Base-by-base conservation (phyloP, 2,113 vertebrate species). In the Mesembrinibis cayennensis region DNA sequence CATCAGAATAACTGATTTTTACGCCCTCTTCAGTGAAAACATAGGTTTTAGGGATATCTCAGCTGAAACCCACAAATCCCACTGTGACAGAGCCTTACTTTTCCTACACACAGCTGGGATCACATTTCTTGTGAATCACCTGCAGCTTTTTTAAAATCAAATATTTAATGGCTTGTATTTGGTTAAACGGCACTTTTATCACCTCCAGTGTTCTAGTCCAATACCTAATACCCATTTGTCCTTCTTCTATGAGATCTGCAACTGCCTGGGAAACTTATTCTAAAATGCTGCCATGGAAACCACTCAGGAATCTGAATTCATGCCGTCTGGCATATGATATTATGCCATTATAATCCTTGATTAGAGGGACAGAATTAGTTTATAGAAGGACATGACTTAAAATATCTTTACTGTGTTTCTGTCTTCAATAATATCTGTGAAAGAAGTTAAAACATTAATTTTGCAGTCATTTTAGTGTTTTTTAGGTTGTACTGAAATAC, bases 281-380 rank as follows among this genome's bases (percentile, higher is more conserved):
- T 79, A 90, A 92, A 92, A 87, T 81, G 96, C 88, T 97, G 53
- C 89, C 87, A 96, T 97, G 93, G 96, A 96, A 96, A 96, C 95
- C 70, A 50, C 74, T 90, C 59, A 65, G 77, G 65, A 93, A 94
- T 92, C 78, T 82, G 92, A 96, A 96, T 87, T 90, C 58, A 78
- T 81, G 59, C 83, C 2, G 3, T 74, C 94, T 96, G 93, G 91
- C 78, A 62, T 95, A 95, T 55, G 69, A 91, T 88, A 92, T 91
- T 97, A 93, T 72, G 49, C 73, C 66, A 95, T 96, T 96, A 90
- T 76, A 89, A 53, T 71, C 66, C 70, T 89, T 95, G 70, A 95
- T 93, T 96, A 96, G 89, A 91, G 73, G 65, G 73, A 79, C 20
- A 86, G 74, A 95, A 95, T 92, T 95, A 62, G 88, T 90, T 95